Evolutionary conservation across 1,140 invertebrate species (phyloP), one percentile per base, ranked within the genome.

Genomic region (Hylaeus volcanicus): DNA sequence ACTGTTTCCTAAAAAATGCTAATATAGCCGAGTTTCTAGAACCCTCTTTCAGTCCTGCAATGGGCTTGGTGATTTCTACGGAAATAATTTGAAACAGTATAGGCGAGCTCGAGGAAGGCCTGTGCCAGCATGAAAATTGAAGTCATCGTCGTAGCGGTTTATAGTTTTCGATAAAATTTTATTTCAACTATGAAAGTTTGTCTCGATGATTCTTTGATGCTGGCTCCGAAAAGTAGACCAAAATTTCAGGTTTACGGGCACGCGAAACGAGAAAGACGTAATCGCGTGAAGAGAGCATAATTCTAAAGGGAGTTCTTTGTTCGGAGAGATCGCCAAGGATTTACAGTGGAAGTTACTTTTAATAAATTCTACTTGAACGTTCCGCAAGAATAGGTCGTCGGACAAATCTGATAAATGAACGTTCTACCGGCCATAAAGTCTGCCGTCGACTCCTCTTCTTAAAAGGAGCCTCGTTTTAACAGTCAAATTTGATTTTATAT

Each of bases 281-380:
- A 74, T 74, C 73, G 73, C 15, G 3, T 8, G 37, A 26, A 2
- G 37, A 6, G 63, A 65, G 15, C 39, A 65, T 11, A 39, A 56
- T 55, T 55, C 55, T 43, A 39, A n/a, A 12, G n/a, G 69, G n/a
- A 60, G 5, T 73, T 56, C 55, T 61, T 51, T 63, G 58, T 68
- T 68, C 65, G n/a, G 15, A 5, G 45, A 43, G 14, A 37, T 55
- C 53, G 14, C 51, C 37, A 5, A 26, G 69, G 53, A 71, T 56
- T 71, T 71, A 41, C 51, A 56, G 53, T 69, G 15, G 26, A 26
- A n/a, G 37, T 48, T 76, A 48, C 53, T 76, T 68, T 76, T 76
- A 68, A 76, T 66, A 60, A 76, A 76, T 76, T 48, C 55, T 37
- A 41, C 41, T 37, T 15, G 39, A 39, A 58, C 8, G 51, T 68